These are phyloP conservation scores for Loris lydekkerianus DNA, from an alignment of 2,797 vertebrate genomes.

Conservation along the genomic window DNA sequence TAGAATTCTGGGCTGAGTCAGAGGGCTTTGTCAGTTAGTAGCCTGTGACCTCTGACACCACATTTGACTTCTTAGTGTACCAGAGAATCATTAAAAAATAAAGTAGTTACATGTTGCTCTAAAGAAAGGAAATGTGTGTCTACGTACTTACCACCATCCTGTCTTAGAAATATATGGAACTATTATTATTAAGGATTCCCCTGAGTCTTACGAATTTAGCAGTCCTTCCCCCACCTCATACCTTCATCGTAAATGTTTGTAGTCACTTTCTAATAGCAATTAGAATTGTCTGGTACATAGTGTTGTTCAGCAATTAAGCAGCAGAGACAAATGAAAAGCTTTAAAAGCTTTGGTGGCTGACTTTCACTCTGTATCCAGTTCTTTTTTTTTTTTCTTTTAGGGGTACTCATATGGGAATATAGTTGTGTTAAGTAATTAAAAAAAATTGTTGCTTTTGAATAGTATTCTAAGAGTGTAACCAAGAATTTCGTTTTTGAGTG, in stretches of 20 bases:
- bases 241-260: constrained; percentile 58
- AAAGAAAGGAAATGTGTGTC: background rate
- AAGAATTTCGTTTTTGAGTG: constrained; percentile 46
- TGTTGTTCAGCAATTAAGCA: constrained; percentile 32
- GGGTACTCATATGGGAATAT: constrained; percentile 26
- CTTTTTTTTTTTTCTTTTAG: background rate
- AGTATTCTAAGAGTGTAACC: constrained; percentile 51
- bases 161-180: constrained; percentile 36
- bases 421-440: constrained; percentile 60
- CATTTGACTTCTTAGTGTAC: constrained; percentile 40
- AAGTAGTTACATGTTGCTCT: background rate
- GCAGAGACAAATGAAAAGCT: constrained; percentile 6
- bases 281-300: constrained; percentile 24
- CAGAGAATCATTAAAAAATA: constrained; percentile 13
- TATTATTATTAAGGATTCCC: constrained; percentile 48
- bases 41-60: constrained; percentile 49
- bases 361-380: constrained; percentile 53
- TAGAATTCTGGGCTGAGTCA: constrained; percentile 53
- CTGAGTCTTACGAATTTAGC: constrained; percentile 37
- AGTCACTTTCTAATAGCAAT: constrained; percentile 38
- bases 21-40: constrained; percentile 44
- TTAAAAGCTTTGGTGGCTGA: constrained; percentile 20
- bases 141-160: background rate
- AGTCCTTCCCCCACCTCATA: background rate
- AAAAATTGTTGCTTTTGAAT: constrained; percentile 67